Evolutionary conservation across 2,113 vertebrate species (phyloP).

Genomic region (Aphyosemion australe): DNA sequence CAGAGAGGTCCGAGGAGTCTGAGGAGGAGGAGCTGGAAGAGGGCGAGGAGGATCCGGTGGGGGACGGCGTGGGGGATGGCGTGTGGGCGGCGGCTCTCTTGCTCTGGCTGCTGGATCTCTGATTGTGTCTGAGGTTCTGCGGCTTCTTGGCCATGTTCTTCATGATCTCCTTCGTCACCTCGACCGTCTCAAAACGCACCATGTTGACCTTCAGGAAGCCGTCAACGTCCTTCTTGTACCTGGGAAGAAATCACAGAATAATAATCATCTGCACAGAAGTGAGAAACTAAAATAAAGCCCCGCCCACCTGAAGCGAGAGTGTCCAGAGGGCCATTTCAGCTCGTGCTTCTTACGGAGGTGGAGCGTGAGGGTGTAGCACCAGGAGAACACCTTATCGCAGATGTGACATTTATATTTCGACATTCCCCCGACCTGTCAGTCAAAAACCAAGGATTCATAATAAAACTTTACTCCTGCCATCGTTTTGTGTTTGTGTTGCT

Average conservation of each 20-base stretch:
- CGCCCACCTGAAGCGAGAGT: constrained; percentile 79
- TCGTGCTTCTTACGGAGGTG: constrained; percentile 81
- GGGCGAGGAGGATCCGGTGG: constrained; percentile 53
- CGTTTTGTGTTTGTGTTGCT: neutral
- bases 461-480: neutral
- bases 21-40: constrained; percentile 68
- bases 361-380: constrained; percentile 81
- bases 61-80: constrained; percentile 50
- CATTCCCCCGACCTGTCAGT: constrained; percentile 73
- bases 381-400: constrained; percentile 83
- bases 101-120: constrained; percentile 32
- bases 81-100: constrained; percentile 37
- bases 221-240: constrained; percentile 78
- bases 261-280: too few relatives aligned
- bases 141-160: constrained; percentile 84
- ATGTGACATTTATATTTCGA: constrained; percentile 82
- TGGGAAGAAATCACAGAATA: constrained; percentile 25
- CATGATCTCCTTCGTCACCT: constrained; percentile 83
- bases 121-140: constrained; percentile 64
- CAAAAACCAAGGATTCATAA: neutral
- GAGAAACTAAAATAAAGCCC: too few relatives aligned
- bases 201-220: constrained; percentile 79
- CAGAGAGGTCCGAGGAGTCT: constrained; percentile 62
- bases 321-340: constrained; percentile 82
- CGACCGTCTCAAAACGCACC: constrained; percentile 81